Base-by-base conservation (phyloP, 2,888 invertebrate genomes). In the Eupeodes latifasciatus region DNA sequence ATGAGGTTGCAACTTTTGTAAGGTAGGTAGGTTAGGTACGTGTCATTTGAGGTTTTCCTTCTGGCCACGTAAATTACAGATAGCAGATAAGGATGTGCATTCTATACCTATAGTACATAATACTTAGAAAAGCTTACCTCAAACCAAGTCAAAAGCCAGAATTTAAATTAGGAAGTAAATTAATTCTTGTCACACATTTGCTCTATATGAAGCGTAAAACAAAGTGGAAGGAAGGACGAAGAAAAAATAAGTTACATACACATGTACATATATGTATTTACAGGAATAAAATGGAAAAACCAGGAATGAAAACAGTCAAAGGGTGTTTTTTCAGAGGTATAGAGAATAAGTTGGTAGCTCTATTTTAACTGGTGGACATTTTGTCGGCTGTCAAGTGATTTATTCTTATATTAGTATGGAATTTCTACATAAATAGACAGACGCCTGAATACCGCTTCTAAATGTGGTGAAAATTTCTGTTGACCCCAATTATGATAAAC, bases 141-240 rank as follows among this genome's bases (percentile, higher is more conserved):
- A 27, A 72, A 67, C 67, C 72, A 78, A 79, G 85, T 81, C 81
- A 74, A 79, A 78, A 81, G 81, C 69, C 72, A 57, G 67, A 2
- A 72, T 27, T 47, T 61, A 78, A 85, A 85, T 85, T 79, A 79
- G 75, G 75, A 79, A 86, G 62, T 75, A 75, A 79, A 86, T 86
- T 82, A 86, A 82, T 82, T 82, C 75, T n/a, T 69, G 79, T 66
- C 85, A 82, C 82, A 86, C 64, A 51, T 78, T 7, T 7, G 61
- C 27, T 57, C 36, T 4, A 62, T 16, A 10, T 4, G 64, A 47
- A 6, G 6, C 19, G 36, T 66, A 61, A 61, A 19, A 66, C n/a
- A 44, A 61, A 71, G 36, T 16, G 36, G 51, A 49, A 49, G 11
- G 9, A 71, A 53, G 44, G 14, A 34, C 27, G 44, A 10, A 36